phyloP scores from a whole-genome alignment of 2,888 invertebrate genomes.

The Marronus borbonicus region DNA sequence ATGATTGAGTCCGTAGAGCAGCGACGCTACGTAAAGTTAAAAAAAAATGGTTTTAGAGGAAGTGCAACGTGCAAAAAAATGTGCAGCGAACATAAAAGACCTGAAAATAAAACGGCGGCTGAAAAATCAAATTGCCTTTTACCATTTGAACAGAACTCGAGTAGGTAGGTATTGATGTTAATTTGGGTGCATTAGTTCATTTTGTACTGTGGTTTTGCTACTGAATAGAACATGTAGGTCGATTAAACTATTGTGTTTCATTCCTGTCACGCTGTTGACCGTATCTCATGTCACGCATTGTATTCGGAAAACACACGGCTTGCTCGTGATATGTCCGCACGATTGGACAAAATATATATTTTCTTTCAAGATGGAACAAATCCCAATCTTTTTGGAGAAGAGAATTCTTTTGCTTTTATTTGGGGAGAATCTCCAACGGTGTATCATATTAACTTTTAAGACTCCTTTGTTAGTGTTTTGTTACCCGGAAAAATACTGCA shows the following conservation, averaged over 20 bases:
- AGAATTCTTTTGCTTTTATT: constrained; percentile 18
- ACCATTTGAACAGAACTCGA: constrained; percentile 56
- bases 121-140: constrained; percentile 62
- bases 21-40: background rate
- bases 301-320: constrained; percentile 67
- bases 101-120: constrained; percentile 45
- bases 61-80: constrained; percentile 9
- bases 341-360: constrained; percentile 46
- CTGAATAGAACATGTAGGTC: constrained; percentile 64
- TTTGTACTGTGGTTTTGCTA: constrained; percentile 66
- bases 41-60: constrained; percentile 16
- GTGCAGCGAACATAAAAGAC: constrained; percentile 17
- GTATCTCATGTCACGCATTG: constrained; percentile 67
- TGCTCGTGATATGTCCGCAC: constrained; percentile 65
- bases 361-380: constrained; percentile 44
- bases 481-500: too few relatives aligned
- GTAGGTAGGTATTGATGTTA: constrained; percentile 63
- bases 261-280: constrained; percentile 67
- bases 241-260: constrained; percentile 63
- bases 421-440: background rate
- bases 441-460: background rate
- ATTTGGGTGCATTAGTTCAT: constrained; percentile 66
- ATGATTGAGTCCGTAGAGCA: too few relatives aligned
- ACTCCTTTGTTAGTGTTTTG: too few relatives aligned
- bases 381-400: constrained; percentile 21